Conservation (phyloP, 2,113 vertebrate genomes). For the Camelus dromedarius region DNA sequence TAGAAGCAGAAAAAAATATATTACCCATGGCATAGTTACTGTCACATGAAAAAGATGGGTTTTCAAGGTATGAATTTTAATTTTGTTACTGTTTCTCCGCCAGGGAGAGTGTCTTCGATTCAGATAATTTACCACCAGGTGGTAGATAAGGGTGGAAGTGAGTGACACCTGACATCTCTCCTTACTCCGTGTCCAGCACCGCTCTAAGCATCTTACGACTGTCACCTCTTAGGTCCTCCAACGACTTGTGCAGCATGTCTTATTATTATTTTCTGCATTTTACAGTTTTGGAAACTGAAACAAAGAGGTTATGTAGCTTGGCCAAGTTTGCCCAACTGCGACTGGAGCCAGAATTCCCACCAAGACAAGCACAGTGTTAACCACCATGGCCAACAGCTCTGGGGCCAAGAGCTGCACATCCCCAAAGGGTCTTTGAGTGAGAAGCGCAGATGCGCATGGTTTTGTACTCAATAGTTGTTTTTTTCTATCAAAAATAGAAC, state of each 20-base stretch:
- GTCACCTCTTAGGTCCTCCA: not conserved
- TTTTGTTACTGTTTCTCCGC: not conserved
- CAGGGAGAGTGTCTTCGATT: not conserved
- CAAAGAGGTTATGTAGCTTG: slow-evolving; percentile 2
- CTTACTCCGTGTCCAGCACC: not conserved
- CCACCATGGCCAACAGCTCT: not conserved
- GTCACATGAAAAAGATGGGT: not conserved
- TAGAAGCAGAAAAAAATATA: not conserved
- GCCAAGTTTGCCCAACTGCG: not conserved
- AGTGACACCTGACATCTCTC: not conserved
- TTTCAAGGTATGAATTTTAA: not conserved
- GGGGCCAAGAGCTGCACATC: slow-evolving; percentile 45
- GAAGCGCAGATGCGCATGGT: slow-evolving; percentile 55
- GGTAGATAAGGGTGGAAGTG: not conserved
- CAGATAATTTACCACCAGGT: not conserved
- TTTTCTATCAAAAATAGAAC: slow-evolving; percentile 76
- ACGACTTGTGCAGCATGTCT: not conserved
- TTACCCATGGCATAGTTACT: not conserved
- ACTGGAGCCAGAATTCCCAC: slow-evolving; percentile 39
- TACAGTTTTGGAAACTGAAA: not conserved
- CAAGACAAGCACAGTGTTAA: slow-evolving; percentile 20
- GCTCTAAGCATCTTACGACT: not conserved
- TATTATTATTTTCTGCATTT: not conserved
- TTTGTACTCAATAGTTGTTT: slow-evolving; percentile 63
- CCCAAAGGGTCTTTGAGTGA: slow-evolving; percentile 37